phyloP scores from a whole-genome alignment of 2,113 vertebrate genomes.

The Oriolus oriolus region DNA sequence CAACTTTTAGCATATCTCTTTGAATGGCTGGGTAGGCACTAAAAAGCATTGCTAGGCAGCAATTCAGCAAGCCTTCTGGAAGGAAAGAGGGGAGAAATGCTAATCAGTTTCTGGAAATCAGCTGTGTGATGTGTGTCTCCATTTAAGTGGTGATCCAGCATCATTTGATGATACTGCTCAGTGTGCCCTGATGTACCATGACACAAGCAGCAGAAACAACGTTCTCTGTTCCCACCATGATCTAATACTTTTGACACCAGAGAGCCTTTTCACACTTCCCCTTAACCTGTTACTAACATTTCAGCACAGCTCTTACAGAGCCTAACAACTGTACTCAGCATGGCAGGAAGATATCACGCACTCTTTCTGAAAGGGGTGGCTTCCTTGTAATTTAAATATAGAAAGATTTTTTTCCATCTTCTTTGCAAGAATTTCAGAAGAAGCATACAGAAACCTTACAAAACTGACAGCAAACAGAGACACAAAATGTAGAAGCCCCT shows the following conservation, averaged over 20 bases:
- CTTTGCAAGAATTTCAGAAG: neutral
- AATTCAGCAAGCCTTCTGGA: neutral
- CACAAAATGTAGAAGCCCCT: neutral
- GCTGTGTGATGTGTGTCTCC: neutral
- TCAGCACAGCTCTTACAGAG: neutral
- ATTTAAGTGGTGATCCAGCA: neutral
- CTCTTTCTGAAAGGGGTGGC: neutral
- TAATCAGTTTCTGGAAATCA: neutral
- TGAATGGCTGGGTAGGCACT: neutral
- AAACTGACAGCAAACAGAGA: neutral
- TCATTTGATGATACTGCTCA: neutral
- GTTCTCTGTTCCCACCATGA: neutral
- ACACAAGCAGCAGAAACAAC: neutral
- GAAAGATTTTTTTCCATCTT: neutral
- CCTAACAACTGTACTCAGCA: neutral
- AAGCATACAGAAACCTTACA: neutral
- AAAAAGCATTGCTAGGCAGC: neutral
- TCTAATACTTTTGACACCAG: neutral
- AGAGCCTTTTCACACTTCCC: neutral
- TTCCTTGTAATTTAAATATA: neutral
- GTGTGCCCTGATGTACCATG: neutral
- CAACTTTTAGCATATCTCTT: neutral
- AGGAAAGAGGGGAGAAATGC: neutral
- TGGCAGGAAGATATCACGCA: rapidly evolving
- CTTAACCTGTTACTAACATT: neutral